Base-by-base conservation (phyloP, 2,888 invertebrate species). In the Pterostichus niger region DNA sequence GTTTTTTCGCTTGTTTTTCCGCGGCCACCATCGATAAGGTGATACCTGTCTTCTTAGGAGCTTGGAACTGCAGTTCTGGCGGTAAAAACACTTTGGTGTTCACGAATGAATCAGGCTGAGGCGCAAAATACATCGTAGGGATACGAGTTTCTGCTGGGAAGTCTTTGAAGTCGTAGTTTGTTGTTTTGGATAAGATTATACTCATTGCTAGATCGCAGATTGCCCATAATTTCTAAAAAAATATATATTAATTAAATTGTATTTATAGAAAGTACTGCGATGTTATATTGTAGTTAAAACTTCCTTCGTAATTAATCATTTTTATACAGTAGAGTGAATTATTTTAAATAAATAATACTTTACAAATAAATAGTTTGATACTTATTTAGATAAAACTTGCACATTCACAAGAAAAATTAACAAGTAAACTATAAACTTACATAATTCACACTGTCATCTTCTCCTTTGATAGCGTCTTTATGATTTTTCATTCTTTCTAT, bases 401-500 rank as follows among this genome's bases (percentile, higher is more conserved):
- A 24, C 24, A 24, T 24, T 11, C 11, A 59, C 33, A 33, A 59
- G 2, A 11, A 9, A 31, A 11, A 31, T 10, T 2, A 24, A 24
- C 24, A 24, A 24, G 24, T 24, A 84, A 83, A 75, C 75, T 54
- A 84, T 85, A 84, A 85, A 91, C 94, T 93, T 90, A 97, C 98
- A 89, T 93, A 94, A 90, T 98, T 98, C 84, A 94, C 92, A 49
- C 92, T 91, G 85, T 96, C 96, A 88, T 97, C 96, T 15, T 96
- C 95, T 40, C 96, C 96, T 86, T 94, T 93, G 84, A 97, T 91
- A 4, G 97, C 96, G 89, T 98, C 98, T 89, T 96, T 97, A 88
- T 97, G 97, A 88, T 96, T 95, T 90, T 99, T 99, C 93, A 99
- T 98, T 87, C 96, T 93, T 88, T 98, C 98, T 80, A 99, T 94